A percentile compares a stretch with the other conserved stretches of the same genome.
These are phyloP conservation scores for Hylomyscus alleni DNA, from an alignment of 2,797 vertebrate genomes.

Conservation along the genomic window DNA sequence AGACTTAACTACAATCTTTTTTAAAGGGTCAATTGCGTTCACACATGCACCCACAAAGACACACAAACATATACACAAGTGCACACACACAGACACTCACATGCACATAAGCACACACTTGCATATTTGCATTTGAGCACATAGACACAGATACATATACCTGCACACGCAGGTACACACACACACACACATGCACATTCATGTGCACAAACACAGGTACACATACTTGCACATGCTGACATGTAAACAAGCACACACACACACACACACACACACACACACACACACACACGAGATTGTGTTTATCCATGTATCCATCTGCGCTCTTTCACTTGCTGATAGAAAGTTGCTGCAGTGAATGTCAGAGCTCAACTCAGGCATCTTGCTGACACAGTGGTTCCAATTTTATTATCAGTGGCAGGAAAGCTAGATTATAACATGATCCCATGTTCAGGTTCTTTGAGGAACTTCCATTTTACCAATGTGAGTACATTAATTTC, in stretches of 20 bases:
- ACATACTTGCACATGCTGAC: too few relatives aligned
- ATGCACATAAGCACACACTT: background rate
- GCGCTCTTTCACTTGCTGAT: background rate
- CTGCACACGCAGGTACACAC: too few relatives aligned
- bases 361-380: fast-evolving
- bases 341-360: background rate
- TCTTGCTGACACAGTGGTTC: background rate
- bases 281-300: background rate
- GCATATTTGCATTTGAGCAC: background rate
- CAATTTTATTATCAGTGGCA: background rate
- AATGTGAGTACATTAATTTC: background rate
- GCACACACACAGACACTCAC: background rate
- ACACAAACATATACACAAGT: background rate
- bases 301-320: background rate
- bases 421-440: background rate
- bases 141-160: background rate
- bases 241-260: background rate
- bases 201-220: background rate
- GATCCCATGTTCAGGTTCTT: background rate
- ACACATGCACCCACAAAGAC: background rate
- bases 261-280: background rate
- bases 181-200: background rate
- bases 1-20: background rate
- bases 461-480: background rate
- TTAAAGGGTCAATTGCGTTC: background rate